A percentile compares a stretch with the other conserved stretches of the same genome.
phyloP scores from a whole-genome alignment of 2,797 vertebrate species.

The Premnoplex brunnescens region DNA sequence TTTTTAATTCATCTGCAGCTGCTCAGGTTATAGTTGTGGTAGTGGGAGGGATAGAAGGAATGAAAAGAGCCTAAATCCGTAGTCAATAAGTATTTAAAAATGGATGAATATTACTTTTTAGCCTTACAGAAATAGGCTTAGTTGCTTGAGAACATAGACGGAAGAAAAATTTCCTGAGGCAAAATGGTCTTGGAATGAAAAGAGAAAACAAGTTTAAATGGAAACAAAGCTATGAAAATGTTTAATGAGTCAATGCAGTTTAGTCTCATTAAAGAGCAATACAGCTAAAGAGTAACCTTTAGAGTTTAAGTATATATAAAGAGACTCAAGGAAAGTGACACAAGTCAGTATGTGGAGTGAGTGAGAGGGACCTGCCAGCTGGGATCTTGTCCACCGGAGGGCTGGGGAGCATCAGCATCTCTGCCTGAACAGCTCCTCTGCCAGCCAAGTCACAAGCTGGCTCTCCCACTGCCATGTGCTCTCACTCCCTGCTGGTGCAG shows the following conservation, averaged over 20 bases:
- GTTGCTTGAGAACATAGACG: not conserved
- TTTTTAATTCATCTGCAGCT: slow-evolving; percentile 66
- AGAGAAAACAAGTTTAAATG: slow-evolving; percentile 17
- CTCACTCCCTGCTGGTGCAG: not conserved
- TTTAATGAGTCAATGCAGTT: not conserved
- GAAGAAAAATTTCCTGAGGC: slow-evolving; percentile 11
- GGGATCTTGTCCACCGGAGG: not conserved
- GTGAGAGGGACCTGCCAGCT: not conserved
- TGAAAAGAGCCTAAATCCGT: slow-evolving; percentile 6
- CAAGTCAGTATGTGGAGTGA: not conserved
- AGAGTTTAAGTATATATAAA: not conserved
- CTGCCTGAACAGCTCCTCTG: not conserved
- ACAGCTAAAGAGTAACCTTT: not conserved
- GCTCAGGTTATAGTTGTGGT: slow-evolving; percentile 12
- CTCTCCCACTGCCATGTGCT: not conserved
- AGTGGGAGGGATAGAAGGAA: not conserved
- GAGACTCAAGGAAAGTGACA: not conserved
- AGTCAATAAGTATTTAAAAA: slow-evolving; percentile 53
- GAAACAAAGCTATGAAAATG: slow-evolving; percentile 18
- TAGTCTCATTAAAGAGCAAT: not conserved
- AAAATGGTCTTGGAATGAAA: slow-evolving; percentile 36
- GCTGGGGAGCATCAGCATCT: not conserved
- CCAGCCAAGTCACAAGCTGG: not conserved
- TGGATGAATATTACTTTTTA: slow-evolving; percentile 37
- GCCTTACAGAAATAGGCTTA: not conserved